Percentiles rank a stretch among this genome's conserved stretches.
Evolutionary conservation across 2,113 vertebrate species (phyloP).

Genomic region (Lipophrys pholis): DNA sequence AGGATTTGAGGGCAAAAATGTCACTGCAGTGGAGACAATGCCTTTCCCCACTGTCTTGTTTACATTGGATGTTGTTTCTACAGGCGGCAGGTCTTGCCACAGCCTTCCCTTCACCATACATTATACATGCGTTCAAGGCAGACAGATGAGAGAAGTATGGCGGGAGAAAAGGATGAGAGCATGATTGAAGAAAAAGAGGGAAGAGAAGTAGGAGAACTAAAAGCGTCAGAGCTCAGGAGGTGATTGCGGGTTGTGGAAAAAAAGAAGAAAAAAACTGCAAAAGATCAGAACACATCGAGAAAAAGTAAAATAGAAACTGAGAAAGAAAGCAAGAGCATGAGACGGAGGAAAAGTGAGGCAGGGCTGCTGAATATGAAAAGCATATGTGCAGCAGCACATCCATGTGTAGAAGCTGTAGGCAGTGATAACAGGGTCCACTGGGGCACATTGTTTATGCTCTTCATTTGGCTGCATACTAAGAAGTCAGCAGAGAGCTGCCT

Average conservation of each 20-base stretch:
- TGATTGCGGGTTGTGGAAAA: constrained; percentile 16
- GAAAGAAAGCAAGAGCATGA: constrained; percentile 2
- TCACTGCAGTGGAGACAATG: constrained; percentile 1
- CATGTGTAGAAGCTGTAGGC: constrained; percentile 56
- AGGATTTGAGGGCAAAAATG: constrained; percentile 1
- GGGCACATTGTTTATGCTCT: constrained; percentile 51
- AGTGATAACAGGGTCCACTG: constrained; percentile 64
- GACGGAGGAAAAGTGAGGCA: neutral
- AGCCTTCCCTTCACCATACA: constrained; percentile 73
- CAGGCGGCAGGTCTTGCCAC: constrained; percentile 67
- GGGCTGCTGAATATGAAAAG: constrained; percentile 44
- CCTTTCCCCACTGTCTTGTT: constrained; percentile 51
- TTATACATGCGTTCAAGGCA: constrained; percentile 79
- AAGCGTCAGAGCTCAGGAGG: constrained; percentile 42
- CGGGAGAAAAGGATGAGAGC: constrained; percentile 48
- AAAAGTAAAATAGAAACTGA: constrained; percentile 15
- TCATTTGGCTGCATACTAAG: constrained; percentile 56
- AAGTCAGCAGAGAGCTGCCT: constrained; percentile 43
- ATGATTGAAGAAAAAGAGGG: constrained; percentile 14
- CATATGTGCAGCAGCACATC: constrained; percentile 43
- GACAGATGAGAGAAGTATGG: constrained; percentile 63
- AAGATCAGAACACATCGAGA: constrained; percentile 26
- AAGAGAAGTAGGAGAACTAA: constrained; percentile 32
- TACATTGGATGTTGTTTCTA: constrained; percentile 75
- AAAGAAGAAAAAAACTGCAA: neutral